Base-by-base conservation (phyloP, 1,140 invertebrate species). In the Drosophila serrata region DNA sequence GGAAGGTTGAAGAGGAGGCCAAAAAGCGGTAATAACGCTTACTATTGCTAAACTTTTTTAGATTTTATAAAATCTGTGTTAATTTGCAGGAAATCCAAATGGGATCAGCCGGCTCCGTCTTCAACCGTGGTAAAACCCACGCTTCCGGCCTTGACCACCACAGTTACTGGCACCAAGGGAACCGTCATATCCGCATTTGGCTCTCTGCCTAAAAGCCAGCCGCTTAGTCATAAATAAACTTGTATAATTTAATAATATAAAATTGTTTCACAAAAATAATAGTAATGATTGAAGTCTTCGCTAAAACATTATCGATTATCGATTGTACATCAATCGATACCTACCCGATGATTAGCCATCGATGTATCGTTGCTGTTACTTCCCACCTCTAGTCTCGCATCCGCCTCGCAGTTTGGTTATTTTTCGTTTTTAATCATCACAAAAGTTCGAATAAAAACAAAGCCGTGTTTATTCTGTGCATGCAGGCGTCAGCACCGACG, bases 131-230 rank as follows among this genome's bases (percentile, higher is more conserved):
- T 61, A 45, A 92, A 90, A 1, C 57, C 75, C 7, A 94, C 95
- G 39, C 95, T 94, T 90, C 95, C 94, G 15, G 95, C 96, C 0
- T 93, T 97, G n/a, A 97, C 97, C 0, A 95, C 95, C 24, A 95
- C 95, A 37, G 95, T 95, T 1, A 96, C 96, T 5, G 97, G 97
- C 42, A 97, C 97, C 9, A 98, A 98, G 92, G 95, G 96, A 15
- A 98, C 97, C 6, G 95, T 97, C 45, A 98, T 98, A 81, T 97
- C 96, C 35, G 97, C 97, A 37, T 98, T 98, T 94, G 97, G 97
- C 29, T 96, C 96, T 8, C 93, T 98, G 77, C 96, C 96, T 33
- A 98, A 84, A 98, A 98, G 94, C 82, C 92, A 35, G 74, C 90
- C 4, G 69, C 40, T 40, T 86, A 86, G 22, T 35, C 24, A 3